These are phyloP conservation scores for Camptogramma bilineatum DNA, from an alignment of 2,888 invertebrate genomes.

Conservation along the genomic window DNA sequence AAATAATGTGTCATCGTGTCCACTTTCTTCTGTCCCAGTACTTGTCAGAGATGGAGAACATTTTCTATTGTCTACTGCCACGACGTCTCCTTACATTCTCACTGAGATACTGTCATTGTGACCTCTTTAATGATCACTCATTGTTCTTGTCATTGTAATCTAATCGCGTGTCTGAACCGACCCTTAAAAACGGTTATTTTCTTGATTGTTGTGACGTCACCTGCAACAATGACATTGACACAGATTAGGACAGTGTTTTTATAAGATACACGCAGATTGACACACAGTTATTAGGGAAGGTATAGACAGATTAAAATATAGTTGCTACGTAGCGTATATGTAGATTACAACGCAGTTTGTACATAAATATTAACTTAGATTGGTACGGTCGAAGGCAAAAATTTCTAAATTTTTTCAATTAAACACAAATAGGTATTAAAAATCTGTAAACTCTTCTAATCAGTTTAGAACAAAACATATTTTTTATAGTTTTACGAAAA, in stretches of 20 bases:
- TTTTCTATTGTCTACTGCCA: constrained; percentile 55
- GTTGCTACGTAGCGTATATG: background rate
- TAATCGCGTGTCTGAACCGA: constrained; percentile 48
- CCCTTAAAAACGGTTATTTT: constrained; percentile 55
- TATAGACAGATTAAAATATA: background rate
- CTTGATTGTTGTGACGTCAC: constrained; percentile 59
- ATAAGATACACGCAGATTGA: background rate
- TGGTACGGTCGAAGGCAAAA: constrained; percentile 4
- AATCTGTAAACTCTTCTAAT: no score
- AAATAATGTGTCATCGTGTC: constrained; percentile 69
- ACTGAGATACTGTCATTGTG: constrained; percentile 40
- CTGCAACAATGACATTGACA: constrained; percentile 65
- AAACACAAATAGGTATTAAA: background rate
- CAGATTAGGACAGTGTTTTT: constrained; percentile 35
- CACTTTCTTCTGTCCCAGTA: constrained; percentile 79
- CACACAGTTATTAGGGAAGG: background rate
- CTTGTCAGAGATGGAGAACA: constrained; percentile 73
- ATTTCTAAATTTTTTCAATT: background rate
- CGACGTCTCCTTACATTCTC: constrained; percentile 53
- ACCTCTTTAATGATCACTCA: constrained; percentile 50
- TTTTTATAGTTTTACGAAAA: no score
- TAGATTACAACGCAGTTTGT: background rate
- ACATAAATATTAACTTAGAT: constrained; percentile 48
- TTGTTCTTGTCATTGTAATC: constrained; percentile 55
- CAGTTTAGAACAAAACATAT: no score